Evolutionary conservation across 2,888 invertebrate species (phyloP), one percentile per base, ranked within the genome.

Genomic region (Drosophila parthenogenetica): DNA sequence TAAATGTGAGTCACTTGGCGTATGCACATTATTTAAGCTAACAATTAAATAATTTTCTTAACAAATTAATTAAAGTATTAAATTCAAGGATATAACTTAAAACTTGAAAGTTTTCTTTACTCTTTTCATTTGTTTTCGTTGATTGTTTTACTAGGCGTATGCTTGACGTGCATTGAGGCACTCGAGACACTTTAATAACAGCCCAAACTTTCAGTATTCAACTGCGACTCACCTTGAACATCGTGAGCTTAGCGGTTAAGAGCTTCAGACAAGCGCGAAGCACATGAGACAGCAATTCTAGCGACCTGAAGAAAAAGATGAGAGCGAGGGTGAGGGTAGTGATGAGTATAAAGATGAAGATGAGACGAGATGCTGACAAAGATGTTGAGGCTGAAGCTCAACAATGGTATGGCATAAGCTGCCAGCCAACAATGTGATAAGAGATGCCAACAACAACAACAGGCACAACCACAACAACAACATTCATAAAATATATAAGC

Each of bases 181-280:
- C 35, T 35, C 13, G 11, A 11, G 13, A 48, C 57, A 57, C 57
- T 55, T 71, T 59, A 60, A 58, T 42, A 14, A 39, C n/a, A 4
- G 19, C 37, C 67, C 32, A 7, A 35, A 35, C 43, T 46, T 39
- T 35, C 50, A 51, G 67, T 48, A 64, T 53, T 35, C 25, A 48
- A 17, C 48, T 29, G n/a, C 50, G 40, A 61, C 62, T 65, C 48
- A 61, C 55, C 54, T 51, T 80, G 54, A 59, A 51, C 58, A 29
- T 46, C 48, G 35, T 55, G 10, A 57, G 54, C 45, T 53, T 79
- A 64, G 69, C 55, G 81, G 77, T 48, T 66, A 51, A 66, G 59
- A 73, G 67, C 69, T 72, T 79, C 51, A 69, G 62, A 45, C 74
- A 58, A 58, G 39, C 68, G 81, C 65, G 60, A 46, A 62, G 66